A percentile compares a stretch with the other conserved stretches of the same genome.
These are phyloP conservation scores for Napeogenes sylphis DNA, from an alignment of 2,888 invertebrate genomes.

Conservation along the genomic window DNA sequence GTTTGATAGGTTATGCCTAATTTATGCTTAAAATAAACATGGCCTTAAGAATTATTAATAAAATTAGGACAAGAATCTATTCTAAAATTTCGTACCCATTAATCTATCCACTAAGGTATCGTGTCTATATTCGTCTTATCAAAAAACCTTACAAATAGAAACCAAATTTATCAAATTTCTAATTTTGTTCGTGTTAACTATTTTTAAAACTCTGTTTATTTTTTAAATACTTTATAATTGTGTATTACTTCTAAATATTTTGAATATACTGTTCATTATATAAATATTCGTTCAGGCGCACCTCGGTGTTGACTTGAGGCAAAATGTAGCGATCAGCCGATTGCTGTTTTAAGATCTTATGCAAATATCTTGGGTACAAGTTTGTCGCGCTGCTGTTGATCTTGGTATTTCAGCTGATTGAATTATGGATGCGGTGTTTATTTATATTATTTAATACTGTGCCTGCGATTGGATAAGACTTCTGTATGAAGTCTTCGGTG, in stretches of 20 bases:
- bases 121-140: too few relatives aligned
- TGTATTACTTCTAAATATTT: constrained; percentile 8
- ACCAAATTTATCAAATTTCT: too few relatives aligned
- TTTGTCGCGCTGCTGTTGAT: constrained; percentile 50
- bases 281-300: constrained; percentile 50
- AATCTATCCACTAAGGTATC: too few relatives aligned
- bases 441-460: constrained; percentile 2
- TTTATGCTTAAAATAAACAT: too few relatives aligned
- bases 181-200: too few relatives aligned
- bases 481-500: background rate
- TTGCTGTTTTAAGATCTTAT: constrained; percentile 70
- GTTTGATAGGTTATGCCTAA: too few relatives aligned
- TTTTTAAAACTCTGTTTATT: too few relatives aligned
- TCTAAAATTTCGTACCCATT: too few relatives aligned
- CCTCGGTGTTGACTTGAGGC: constrained; percentile 53
- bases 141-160: too few relatives aligned
- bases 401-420: constrained; percentile 36
- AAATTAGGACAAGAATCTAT: too few relatives aligned
- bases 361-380: constrained; percentile 57
- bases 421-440: constrained; percentile 30
- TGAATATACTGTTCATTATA: constrained; percentile 30
- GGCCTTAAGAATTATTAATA: too few relatives aligned
- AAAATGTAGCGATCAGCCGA: constrained; percentile 61
- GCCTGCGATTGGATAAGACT: background rate
- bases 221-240: background rate